Evolutionary conservation across 2,113 vertebrate species (phyloP), one percentile per base, ranked within the genome.

Genomic region (Pycnonotus jocosus): DNA sequence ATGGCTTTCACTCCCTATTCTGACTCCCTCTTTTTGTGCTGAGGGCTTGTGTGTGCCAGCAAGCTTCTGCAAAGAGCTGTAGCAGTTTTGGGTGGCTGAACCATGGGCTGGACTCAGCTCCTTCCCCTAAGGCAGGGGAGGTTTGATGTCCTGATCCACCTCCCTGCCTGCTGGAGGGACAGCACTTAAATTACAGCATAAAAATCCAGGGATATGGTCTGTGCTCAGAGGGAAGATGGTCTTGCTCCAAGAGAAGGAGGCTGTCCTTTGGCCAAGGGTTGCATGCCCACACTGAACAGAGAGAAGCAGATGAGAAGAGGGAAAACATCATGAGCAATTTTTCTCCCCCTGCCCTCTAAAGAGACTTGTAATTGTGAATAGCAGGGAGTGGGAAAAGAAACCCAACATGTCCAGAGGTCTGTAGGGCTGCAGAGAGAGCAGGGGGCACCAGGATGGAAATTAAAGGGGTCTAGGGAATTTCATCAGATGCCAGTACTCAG

Each of bases 41-140:
- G 37, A 53, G 15, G 18, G 30, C 0, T 2, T 1, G 0, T 2
- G 0, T 21, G 17, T 88, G 38, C 14, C 42, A 44, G 9, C 4
- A 18, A 3, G 3, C 35, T 91, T 66, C 47, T 87, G n/a, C 50
- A 31, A 80, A 85, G 38, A 82, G 21, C 44, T 2, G 2, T n/a
- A 2, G 15, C 7, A 50, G 37, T 56, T 58, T 22, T n/a, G 37
- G 7, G 7, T 47, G 61, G 33, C 38, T 68, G 78, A 8, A 17
- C 21, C 13, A 15, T 6, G 14, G 42, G 35, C 35, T 86, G 48
- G 28, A 50, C 64, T 82, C 28, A 23, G 33, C 51, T 84, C 14
- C 30, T 72, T 79, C 37, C 31, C 24, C 11, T 57, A 12, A 60
- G 37, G 40, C 14, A 80, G 68, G 14, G 61, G 16, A 51, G 14